Evolutionary conservation across 2,797 vertebrate species (phyloP).

Genomic region (Hemitrygon akajei): DNA sequence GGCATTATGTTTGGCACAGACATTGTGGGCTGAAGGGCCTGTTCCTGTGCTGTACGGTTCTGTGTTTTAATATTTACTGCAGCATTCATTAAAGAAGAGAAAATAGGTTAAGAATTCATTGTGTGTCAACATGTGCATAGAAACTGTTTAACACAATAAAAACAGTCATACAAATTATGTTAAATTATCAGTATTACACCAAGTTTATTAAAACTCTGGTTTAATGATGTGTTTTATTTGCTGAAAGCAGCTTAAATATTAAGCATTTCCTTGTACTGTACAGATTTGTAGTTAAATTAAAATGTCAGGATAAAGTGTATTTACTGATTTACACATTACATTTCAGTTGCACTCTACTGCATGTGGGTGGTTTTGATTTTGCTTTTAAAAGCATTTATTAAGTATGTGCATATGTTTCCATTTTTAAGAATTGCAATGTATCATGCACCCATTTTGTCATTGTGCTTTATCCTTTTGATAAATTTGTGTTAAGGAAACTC

Average conservation of each 20-base stretch:
- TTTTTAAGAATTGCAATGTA: conserved; percentile 6
- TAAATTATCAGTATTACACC: conserved; percentile 6
- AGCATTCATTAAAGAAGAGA: not conserved
- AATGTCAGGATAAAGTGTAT: conserved; percentile 18
- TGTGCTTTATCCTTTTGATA: not conserved
- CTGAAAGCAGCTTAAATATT: conserved; percentile 28
- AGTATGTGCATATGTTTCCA: conserved; percentile 3
- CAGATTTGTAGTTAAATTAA: conserved; percentile 19
- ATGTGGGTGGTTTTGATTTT: conserved; percentile 3
- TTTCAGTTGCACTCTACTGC: not conserved
- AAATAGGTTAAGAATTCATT: not conserved
- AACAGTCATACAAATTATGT: not conserved
- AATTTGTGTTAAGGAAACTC: not conserved
- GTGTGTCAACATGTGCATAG: not conserved
- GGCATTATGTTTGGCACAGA: too few species aligned
- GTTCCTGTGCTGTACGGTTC: too few species aligned
- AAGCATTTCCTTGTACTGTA: not conserved
- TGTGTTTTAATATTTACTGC: not conserved
- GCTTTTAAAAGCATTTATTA: not conserved
- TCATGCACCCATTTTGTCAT: not conserved
- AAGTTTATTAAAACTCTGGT: conserved; percentile 2
- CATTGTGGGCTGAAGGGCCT: too few species aligned
- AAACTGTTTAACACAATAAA: conserved; percentile 23
- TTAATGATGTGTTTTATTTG: conserved; percentile 28
- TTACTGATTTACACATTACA: conserved; percentile 30